These are phyloP conservation scores for Nautilus pompilius DNA, from an alignment of 1,140 invertebrate genomes.

Conservation along the genomic window DNA sequence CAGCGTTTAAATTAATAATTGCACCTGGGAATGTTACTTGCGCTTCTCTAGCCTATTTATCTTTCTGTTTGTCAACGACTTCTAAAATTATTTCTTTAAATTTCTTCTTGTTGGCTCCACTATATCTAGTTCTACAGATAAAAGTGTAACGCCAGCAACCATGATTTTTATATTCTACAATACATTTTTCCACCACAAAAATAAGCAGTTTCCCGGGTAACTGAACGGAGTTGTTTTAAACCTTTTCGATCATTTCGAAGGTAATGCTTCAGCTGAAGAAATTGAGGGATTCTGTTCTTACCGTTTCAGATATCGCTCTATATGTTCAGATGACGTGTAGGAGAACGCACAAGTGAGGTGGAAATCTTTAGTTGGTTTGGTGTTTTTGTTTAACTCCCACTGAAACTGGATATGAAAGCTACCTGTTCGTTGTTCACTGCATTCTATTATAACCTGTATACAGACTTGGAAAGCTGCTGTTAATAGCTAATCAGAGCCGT, in stretches of 20 bases:
- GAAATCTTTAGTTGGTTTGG: not conserved
- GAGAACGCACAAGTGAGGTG: not conserved
- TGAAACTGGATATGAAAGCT: not conserved
- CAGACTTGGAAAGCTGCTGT: no score
- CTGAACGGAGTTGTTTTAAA: conserved; percentile 2
- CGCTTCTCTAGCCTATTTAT: not conserved
- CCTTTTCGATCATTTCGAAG: not conserved
- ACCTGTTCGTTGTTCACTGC: not conserved
- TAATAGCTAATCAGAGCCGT: no score
- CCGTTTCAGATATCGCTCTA: not conserved
- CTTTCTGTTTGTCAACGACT: not conserved
- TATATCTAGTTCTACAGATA: not conserved
- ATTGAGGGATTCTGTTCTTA: not conserved
- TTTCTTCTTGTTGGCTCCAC: not conserved
- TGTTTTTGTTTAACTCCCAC: not conserved
- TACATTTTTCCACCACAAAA: no score
- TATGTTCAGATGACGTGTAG: not conserved
- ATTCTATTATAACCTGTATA: no score
- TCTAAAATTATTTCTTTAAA: not conserved
- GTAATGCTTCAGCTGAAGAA: not conserved
- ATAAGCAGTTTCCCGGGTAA: not conserved
- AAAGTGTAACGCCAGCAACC: not conserved
- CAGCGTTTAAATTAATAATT: no score
- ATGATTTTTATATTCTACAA: conserved; percentile 2
- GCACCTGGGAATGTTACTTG: conserved; percentile 2